A percentile compares a stretch with the other conserved stretches of the same genome.
Conservation (phyloP, 2,113 vertebrate genomes). For the Pollimyrus isidori region DNA sequence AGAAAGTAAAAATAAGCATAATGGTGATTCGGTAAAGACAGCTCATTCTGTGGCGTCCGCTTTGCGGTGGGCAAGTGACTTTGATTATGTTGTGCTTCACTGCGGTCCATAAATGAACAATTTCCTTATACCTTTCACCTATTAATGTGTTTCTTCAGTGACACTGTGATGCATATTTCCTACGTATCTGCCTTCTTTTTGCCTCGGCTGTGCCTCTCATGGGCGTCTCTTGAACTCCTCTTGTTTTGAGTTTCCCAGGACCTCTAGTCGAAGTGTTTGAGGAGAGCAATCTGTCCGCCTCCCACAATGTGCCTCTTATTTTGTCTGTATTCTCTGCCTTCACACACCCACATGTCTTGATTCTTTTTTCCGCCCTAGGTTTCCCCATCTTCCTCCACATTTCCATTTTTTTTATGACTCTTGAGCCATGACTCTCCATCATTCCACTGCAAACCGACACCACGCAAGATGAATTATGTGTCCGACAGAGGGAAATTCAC, state of each 20-base stretch:
- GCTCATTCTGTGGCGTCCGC: background rate
- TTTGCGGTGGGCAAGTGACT: background rate
- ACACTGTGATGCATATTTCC: slow-evolving; percentile 30
- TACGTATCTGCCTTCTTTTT: background rate
- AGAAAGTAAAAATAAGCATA: background rate
- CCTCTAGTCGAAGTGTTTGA: slow-evolving; percentile 40
- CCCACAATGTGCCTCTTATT: slow-evolving; percentile 42
- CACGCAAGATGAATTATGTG: background rate
- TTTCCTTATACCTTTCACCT: background rate
- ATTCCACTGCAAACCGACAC: background rate
- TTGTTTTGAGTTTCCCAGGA: slow-evolving; percentile 62
- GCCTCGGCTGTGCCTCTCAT: slow-evolving; percentile 35
- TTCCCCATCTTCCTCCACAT: background rate
- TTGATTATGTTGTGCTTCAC: background rate
- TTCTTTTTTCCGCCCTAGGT: background rate
- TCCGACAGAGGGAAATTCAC: slow-evolving; percentile 40
- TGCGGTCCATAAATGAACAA: background rate
- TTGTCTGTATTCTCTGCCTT: background rate
- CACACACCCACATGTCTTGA: background rate
- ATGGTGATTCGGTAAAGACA: background rate
- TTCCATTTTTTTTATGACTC: background rate
- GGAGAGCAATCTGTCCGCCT: slow-evolving; percentile 39
- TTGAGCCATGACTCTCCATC: background rate
- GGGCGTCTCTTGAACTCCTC: slow-evolving; percentile 36
- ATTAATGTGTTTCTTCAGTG: slow-evolving; percentile 9